These are phyloP conservation scores for Athalia rosae DNA, from an alignment of 2,888 invertebrate species.

Conservation along the genomic window DNA sequence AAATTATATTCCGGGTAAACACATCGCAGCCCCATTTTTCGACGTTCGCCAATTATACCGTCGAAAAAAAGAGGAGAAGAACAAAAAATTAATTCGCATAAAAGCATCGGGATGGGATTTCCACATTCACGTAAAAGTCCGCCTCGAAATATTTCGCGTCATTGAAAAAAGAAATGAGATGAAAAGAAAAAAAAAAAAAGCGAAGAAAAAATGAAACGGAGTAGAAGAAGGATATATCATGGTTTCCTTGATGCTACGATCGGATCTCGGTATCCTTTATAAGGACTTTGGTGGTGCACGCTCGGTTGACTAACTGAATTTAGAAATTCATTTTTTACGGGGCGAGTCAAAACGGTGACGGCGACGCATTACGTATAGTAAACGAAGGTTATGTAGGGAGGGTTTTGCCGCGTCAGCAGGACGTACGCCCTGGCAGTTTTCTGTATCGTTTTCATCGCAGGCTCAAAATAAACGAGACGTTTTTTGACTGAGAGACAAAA, in stretches of 20 bases:
- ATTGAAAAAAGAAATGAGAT: too few relatives aligned
- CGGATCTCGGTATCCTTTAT: neutral
- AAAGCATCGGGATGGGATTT: too few relatives aligned
- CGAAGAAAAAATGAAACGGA: too few relatives aligned
- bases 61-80: neutral
- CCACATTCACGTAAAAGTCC: too few relatives aligned
- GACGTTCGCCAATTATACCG: slow-evolving; percentile 6
- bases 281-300: neutral
- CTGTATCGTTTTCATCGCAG: slow-evolving; percentile 28
- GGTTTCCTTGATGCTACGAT: neutral
- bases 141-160: too few relatives aligned
- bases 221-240: too few relatives aligned
- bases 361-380: neutral
- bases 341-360: slow-evolving; percentile 16
- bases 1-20: neutral
- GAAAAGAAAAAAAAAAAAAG: too few relatives aligned
- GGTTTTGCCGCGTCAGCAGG: slow-evolving; percentile 26
- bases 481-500: neutral
- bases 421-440: neutral
- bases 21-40: slow-evolving; percentile 21
- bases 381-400: neutral
- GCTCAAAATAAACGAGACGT: slow-evolving; percentile 25
- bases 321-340: neutral
- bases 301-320: neutral
- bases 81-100: too few relatives aligned